Evolutionary conservation across 2,113 vertebrate genomes (phyloP).

Genomic region (Macrotus californicus): DNA sequence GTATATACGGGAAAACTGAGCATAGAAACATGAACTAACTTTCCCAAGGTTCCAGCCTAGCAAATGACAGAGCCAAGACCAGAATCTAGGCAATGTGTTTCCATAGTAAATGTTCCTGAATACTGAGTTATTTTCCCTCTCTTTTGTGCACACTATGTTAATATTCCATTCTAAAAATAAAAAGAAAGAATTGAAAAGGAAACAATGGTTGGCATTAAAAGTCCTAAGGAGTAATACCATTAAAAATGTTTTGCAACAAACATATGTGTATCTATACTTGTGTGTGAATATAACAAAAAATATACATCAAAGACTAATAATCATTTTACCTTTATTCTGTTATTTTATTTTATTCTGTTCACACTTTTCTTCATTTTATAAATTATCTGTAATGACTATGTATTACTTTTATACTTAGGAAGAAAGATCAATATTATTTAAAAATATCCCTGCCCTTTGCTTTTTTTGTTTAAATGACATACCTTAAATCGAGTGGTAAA

Average conservation of each 20-base stretch:
- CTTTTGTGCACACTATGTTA: not conserved
- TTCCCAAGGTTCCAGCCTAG: not conserved
- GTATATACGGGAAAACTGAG: not conserved
- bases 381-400: not conserved
- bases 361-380: constrained; percentile 21
- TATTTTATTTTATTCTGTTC: constrained; percentile 26
- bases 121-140: not conserved
- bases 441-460: not conserved
- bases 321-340: not conserved
- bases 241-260: not conserved
- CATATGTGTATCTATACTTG: not conserved
- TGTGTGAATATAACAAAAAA: not conserved
- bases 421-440: not conserved
- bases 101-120: not conserved
- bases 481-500: constrained; percentile 34
- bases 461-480: not conserved
- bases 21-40: not conserved
- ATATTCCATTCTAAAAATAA: not conserved
- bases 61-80: not conserved
- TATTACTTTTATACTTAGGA: not conserved
- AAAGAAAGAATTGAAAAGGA: constrained; percentile 12
- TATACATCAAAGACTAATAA: not conserved
- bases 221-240: not conserved
- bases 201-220: not conserved
- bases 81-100: not conserved